Evolutionary conservation across 2,113 vertebrate genomes (phyloP).

Genomic region (Polyodon spathula): DNA sequence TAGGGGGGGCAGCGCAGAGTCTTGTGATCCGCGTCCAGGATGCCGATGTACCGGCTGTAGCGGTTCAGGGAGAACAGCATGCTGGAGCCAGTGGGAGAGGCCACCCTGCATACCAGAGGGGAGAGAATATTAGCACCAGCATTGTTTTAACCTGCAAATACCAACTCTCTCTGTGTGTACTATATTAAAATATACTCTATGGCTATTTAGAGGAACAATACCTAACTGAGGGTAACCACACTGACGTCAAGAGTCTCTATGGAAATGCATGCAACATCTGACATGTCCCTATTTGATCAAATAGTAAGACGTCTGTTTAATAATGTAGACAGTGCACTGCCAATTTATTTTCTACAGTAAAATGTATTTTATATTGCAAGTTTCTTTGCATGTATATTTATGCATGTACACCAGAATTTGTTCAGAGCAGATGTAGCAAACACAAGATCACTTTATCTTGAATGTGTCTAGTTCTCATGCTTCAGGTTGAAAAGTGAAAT

Average conservation of each 20-base stretch:
- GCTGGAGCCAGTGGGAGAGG: constrained; percentile 63
- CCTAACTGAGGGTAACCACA: neutral
- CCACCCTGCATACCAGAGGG: constrained; percentile 53
- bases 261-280: neutral
- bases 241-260: neutral
- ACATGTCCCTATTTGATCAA: too few species aligned
- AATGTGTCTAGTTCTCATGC: neutral
- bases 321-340: too few species aligned
- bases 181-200: neutral
- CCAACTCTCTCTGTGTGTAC: neutral
- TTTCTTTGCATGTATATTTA: too few species aligned
- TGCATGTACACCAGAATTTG: too few species aligned
- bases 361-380: too few species aligned
- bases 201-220: neutral
- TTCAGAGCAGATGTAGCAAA: too few species aligned
- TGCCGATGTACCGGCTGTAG: constrained; percentile 83
- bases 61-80: constrained; percentile 74
- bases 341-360: too few species aligned
- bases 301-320: too few species aligned
- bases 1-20: constrained; percentile 82
- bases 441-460: too few species aligned
- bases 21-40: constrained; percentile 86
- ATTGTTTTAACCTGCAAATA: neutral
- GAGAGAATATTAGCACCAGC: neutral
- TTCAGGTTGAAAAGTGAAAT: too few species aligned